Percentiles rank a stretch among this genome's conserved stretches.
Conservation (phyloP, 2,797 vertebrate species). For the Megalops cyprinoides region DNA sequence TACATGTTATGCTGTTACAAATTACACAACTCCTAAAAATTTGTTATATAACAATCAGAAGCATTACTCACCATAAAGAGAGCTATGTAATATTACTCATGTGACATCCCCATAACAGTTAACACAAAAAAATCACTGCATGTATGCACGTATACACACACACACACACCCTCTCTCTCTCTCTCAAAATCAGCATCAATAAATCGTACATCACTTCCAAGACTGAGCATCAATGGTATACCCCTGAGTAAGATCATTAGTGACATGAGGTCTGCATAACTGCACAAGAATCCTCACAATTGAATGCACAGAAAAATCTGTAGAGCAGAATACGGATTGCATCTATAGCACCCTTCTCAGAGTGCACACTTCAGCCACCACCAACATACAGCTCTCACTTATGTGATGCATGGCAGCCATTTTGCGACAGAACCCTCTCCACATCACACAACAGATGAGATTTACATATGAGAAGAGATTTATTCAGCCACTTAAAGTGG, state of each 20-base stretch:
- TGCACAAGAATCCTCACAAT: neutral
- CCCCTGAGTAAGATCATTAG: neutral
- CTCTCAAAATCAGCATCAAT: no score
- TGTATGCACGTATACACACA: neutral
- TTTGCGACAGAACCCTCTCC: neutral
- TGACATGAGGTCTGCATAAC: neutral
- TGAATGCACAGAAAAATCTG: neutral
- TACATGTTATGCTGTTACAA: no score
- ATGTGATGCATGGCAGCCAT: neutral
- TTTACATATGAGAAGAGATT: no score
- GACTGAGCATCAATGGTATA: neutral
- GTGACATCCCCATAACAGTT: neutral
- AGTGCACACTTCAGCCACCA: neutral
- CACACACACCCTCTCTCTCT: neutral
- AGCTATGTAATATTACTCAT: neutral
- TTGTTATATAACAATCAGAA: neutral
- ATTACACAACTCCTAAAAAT: no score
- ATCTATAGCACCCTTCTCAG: neutral
- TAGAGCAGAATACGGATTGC: neutral
- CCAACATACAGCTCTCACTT: neutral
- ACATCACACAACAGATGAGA: neutral
- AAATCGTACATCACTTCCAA: neutral
- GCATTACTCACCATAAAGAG: neutral
- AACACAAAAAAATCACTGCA: neutral
- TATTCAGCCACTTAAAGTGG: neutral